Conservation (phyloP, 2,888 invertebrate species). For the Tyria jacobaeae region DNA sequence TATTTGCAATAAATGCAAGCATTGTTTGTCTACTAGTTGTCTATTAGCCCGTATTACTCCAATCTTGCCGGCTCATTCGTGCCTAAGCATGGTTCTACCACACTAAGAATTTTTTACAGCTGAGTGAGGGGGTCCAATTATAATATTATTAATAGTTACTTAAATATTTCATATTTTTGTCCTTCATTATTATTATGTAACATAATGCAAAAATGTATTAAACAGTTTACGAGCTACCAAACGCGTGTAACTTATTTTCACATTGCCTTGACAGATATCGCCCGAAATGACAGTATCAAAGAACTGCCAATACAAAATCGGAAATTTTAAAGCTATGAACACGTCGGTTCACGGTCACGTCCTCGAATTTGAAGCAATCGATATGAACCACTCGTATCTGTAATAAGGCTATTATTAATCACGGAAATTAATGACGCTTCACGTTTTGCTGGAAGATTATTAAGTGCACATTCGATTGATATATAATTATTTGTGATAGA, state of each 20-base stretch:
- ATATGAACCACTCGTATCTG: slow-evolving; percentile 34
- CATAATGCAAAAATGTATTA: neutral
- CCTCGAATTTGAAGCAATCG: slow-evolving; percentile 43
- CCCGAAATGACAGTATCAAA: slow-evolving; percentile 4
- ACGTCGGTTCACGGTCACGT: slow-evolving; percentile 34
- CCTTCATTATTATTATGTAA: neutral
- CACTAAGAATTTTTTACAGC: too few species aligned
- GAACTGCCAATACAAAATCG: neutral
- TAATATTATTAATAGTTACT: too few species aligned
- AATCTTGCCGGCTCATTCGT: too few species aligned
- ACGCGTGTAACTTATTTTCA: neutral
- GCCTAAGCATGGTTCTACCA: too few species aligned
- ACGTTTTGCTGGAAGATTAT: neutral
- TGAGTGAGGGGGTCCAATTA: too few species aligned
- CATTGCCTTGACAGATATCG: neutral
- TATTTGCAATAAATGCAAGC: too few species aligned
- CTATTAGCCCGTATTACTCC: too few species aligned
- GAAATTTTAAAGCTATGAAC: slow-evolving; percentile 30
- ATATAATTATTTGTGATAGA: neutral
- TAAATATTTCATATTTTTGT: neutral
- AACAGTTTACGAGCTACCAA: neutral
- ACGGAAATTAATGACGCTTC: slow-evolving; percentile 5
- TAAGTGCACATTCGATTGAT: neutral
- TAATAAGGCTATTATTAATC: slow-evolving; percentile 15
- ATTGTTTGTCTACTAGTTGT: too few species aligned